Base-by-base conservation (phyloP, 1,140 invertebrate species). In the Platyura marginata region DNA sequence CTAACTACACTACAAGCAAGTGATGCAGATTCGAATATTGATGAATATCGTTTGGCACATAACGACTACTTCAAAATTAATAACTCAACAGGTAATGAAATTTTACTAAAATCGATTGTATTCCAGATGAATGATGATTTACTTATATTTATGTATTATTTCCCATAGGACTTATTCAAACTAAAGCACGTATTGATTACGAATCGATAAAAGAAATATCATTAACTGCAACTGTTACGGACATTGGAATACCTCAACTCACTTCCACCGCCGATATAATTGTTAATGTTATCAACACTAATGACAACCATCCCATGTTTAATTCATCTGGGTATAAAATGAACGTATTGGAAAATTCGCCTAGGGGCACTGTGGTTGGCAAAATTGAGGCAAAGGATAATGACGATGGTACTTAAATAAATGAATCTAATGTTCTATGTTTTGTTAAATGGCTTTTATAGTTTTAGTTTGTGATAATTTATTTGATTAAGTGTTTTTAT, bases 221-320 rank as follows among this genome's bases (percentile, higher is more conserved):
- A 51, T 88, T 93, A 49, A 79, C 72, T 2, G 73, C 90, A 0
- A 65, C 81, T 1, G 88, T 83, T 1, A 79, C 74, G 48, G 90
- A 93, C 62, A 77, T 77, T 1, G 88, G 88, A 10, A 71, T 87
- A 0, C 89, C 90, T 2, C 77, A 81, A 49, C 63, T 81, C 35
- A 79, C 77, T 6, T 72, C 84, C 0, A 70, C 74, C 1, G 82
- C 85, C 0, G 67, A 71, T 13, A 74, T 95, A 3, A 71, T 65
- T 6, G 78, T 92, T 0, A 74, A 77, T 32, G 71, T 94, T 11
- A 68, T 78, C 18, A 92, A 92, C 54, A 71, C 88, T 1, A 94
- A 94, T 51, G 88, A 93, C 53, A 82, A 87, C 51, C 73, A 77
- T 57, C 89, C 89, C 0, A 66, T 73, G 32, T 94, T 92, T 53